Evolutionary conservation across 2,797 vertebrate species (phyloP), one percentile per base, ranked within the genome.

Genomic region (Danio tinwini): DNA sequence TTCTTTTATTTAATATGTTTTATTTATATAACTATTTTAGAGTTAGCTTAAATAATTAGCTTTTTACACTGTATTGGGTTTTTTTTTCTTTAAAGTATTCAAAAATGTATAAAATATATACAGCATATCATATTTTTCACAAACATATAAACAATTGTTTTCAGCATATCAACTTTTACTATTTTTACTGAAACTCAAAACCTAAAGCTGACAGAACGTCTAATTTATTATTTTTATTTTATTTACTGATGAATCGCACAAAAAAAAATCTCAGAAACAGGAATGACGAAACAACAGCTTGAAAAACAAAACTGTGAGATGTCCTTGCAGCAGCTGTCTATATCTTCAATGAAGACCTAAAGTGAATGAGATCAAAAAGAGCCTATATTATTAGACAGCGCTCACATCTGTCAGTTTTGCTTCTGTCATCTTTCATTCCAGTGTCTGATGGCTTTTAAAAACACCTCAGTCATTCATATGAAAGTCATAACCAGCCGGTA

Each of bases 381-480:
- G 14, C 17, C 39, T 71, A 42, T 77, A 40, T 77, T 77, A 58
- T 68, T 83, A 83, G 76, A 47, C 82, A 69, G 58, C 58, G 19
- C 49, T 81, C 71, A 73, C 67, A 75, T 56, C 79, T 74, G 61
- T 81, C 75, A 77, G 50, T 80, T 63, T 39, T 29, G 65, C 56
- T 53, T 56, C 58, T 62, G 56, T 71, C 45, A 64, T 70, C 79
- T 58, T 13, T 53, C 64, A 44, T 58, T 47, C 69, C 37, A 14
- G 8, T 29, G 12, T 56, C 63, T 69, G 76, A 68, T 80, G 58
- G 5, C 71, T 78, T 74, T 75, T 80, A 53, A 72, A 58, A 63
- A 80, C 68, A 59, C 76, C 70, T 82, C 64, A 82, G 80, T 81
- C 55, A 65, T 71, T 82, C 84, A 59, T 14, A 45, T 19, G 39